A percentile compares a stretch with the other conserved stretches of the same genome.
Evolutionary conservation across 37 sponge, comb jelly and placozoan genomes (phyloP).

Genomic region (Halichondria panicea): DNA sequence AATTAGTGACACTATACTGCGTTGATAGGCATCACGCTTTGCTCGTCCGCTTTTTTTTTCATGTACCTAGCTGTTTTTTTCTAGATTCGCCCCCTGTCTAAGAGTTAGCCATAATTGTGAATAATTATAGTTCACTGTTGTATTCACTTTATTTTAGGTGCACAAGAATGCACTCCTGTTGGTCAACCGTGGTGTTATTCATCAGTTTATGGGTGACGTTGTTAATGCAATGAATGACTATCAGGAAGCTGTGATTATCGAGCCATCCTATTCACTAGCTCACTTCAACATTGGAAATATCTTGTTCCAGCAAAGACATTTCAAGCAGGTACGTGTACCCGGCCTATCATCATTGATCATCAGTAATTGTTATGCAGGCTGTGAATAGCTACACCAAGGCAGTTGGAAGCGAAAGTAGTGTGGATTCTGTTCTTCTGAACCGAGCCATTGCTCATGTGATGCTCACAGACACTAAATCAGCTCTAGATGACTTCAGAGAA

Average conservation of each 20-base stretch:
- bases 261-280: slow-evolving; percentile 73
- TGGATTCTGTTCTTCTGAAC: slow-evolving; percentile 64
- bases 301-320: slow-evolving; percentile 72
- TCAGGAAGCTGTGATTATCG: slow-evolving; percentile 64
- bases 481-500: slow-evolving; percentile 64
- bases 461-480: slow-evolving; percentile 54
- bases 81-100: no score
- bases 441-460: slow-evolving; percentile 59
- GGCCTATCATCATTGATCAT: not conserved
- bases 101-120: no score
- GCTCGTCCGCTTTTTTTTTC: no score
- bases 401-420: slow-evolving; percentile 40
- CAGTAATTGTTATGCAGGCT: slow-evolving; percentile 22
- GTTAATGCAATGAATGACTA: slow-evolving; percentile 82
- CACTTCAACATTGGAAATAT: slow-evolving; percentile 94
- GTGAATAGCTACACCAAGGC: slow-evolving; percentile 55
- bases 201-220: slow-evolving; percentile 77
- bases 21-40: no score
- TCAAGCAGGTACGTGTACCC: slow-evolving; percentile 36
- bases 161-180: slow-evolving; percentile 37
- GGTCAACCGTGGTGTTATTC: slow-evolving; percentile 86
- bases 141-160: no score
- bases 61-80: no score
- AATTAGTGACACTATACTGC: no score
- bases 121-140: no score